Base-by-base conservation (phyloP, 2,888 invertebrate species). In the Oligia fasciuncula region DNA sequence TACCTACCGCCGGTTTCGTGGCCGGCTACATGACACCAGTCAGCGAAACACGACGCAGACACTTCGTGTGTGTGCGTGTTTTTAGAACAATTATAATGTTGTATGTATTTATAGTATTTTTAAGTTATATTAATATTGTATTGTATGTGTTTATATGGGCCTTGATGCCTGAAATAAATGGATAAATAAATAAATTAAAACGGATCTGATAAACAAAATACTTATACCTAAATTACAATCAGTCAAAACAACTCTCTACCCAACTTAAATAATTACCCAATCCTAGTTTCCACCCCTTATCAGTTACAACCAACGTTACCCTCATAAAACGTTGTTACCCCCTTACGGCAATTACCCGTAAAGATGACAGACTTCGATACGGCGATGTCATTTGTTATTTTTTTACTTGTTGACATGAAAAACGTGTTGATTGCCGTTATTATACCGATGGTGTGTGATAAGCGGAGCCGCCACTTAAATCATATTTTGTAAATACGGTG, bases 321-420 rank as follows among this genome's bases (percentile, higher is more conserved):
- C 80, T 79, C 83, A 85, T 74, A 87, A 86, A 87, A 77, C 73
- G 60, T 67, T 29, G 3, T 76, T 43, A 77, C 84, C 80, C 77
- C 85, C 86, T 87, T 83, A 74, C 80, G 71, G 89, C 91, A 92
- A 93, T 92, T 90, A 93, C 90, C 90, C 92, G 90, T 93, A 92
- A 93, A 94, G 96, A 96, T 96, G 79, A 88, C 82, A 82, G 46
- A 86, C 77, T 86, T 79, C 79, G 93, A 95, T 95, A 95, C 89
- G 79, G 65, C 85, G 67, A 75, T 96, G 95, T 96, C 96, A 95
- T 96, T 96, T 95, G 94, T 96, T 95, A 94, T 87, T 89, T 92
- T 92, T 89, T 89, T 87, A 72, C 77, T 87, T 92, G 96, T 95
- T 95, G 96, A 96, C 95, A 94, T 89, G 95, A 92, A 94, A 95